Evolutionary conservation across 2,113 vertebrate genomes (phyloP), one percentile per base, ranked within the genome.

Genomic region (Hippocampus zosterae): DNA sequence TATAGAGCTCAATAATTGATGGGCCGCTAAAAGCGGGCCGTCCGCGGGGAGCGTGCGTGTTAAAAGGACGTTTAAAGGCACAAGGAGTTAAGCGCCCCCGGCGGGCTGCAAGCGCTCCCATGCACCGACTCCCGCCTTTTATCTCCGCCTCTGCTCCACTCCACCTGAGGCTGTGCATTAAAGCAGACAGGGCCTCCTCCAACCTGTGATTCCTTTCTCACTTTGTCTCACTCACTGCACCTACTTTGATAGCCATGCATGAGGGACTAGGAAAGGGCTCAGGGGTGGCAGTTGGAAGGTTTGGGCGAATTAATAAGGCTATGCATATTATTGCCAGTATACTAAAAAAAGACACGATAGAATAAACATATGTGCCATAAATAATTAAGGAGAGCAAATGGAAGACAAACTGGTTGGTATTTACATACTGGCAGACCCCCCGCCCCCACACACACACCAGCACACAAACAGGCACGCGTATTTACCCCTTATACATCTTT

Each of bases 1-100:
- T 85, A 33, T 60, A 33, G 18, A 69, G 86, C 84, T 92, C 90
- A 92, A 92, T 93, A 88, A 93, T 92, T 88, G 89, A 93, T 92
- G 84, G 88, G 84, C 90, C 75, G 81, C 80, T 84, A 88, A 86
- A 91, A 84, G 77, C 80, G 74, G 79, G 75, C 81, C 86, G 57
- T 91, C 92, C 91, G 81, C 84, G 44, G 92, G 91, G 92, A 91
- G 86, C 82, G 70, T 79, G 81, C 78, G 77, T 89, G 85, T 89
- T 90, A 87, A 91, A 91, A 91, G 89, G 83, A 83, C 85, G 87
- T 88, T 89, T 90, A 91, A 88, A 90, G 84, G 84, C 81, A 88
- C 80, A 87, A 80, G 81, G 78, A 89, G 89, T 80, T 80, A 75
- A 86, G 81, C 83, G 90, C 90, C 90, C 86, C 87, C 88, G 90